Conservation (phyloP, 2,888 invertebrate genomes). For the Rhyacophila evoluta region DNA sequence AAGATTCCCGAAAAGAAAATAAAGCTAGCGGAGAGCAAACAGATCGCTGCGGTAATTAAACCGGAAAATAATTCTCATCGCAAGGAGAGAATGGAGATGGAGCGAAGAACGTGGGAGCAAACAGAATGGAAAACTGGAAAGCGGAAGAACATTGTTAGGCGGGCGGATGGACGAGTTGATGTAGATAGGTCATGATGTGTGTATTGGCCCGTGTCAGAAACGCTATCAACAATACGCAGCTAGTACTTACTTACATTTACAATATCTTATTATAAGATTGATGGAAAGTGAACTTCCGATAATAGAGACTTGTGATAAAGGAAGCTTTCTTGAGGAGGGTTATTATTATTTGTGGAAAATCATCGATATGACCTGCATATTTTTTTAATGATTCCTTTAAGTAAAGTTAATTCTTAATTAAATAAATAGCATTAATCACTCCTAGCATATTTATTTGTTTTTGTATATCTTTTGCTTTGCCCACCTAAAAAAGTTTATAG, state of each 20-base stretch:
- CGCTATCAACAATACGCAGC: background rate
- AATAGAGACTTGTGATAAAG: too few species aligned
- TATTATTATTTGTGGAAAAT: too few species aligned
- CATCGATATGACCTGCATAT: too few species aligned
- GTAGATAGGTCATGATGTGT: constrained; percentile 20
- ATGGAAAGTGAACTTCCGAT: background rate
- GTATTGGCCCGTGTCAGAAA: background rate
- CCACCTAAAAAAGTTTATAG: too few species aligned
- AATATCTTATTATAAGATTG: background rate
- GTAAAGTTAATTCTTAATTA: too few species aligned
- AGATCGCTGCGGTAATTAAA: constrained; percentile 30
- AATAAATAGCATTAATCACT: too few species aligned
- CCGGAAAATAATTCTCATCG: constrained; percentile 32
- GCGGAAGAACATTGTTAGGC: constrained; percentile 21
- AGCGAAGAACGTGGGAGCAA: background rate
- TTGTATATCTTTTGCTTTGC: too few species aligned
- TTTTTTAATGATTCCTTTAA: too few species aligned
- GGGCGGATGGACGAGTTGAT: constrained; percentile 22
- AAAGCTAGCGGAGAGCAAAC: constrained; percentile 27
- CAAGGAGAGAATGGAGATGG: constrained; percentile 6
- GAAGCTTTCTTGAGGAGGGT: too few species aligned
- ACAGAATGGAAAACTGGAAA: constrained; percentile 25
- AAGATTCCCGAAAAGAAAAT: constrained; percentile 26
- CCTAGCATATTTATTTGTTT: too few species aligned
- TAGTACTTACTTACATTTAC: background rate